Evolutionary conservation across 2,113 vertebrate genomes (phyloP), one percentile per base, ranked within the genome.

Genomic region (Galeopterus variegatus): DNA sequence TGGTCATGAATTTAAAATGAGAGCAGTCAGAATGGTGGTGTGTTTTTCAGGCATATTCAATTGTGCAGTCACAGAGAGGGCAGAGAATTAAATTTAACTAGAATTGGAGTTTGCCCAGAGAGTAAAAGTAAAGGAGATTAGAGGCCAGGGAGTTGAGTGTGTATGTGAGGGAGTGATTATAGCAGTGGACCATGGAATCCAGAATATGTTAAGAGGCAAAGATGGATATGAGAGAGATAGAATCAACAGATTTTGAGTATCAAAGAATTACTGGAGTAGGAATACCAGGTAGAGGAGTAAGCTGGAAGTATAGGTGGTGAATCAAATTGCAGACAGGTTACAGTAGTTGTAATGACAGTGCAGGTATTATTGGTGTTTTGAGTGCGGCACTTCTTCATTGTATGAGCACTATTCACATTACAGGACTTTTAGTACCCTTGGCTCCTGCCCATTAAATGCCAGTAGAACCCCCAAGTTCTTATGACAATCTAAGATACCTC

Each of bases 1-100:
- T 80, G 94, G 65, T 73, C 82, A 56, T 72, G 75, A 77, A 70
- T 28, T 82, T 82, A 48, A 81, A 54, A 75, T 45, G n/a, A 64
- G 50, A 83, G 58, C 36, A 13, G 33, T 70, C 13, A 36, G 62
- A 70, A 54, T 31, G 54, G 24, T 3, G 28, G 8, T 80, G 26
- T 62, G 21, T 45, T 58, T 80, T 90, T 13, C 28, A 33, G 36
- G 33, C 8, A 1, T n/a, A 17, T 58, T 67, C 52, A 50, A 9
- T 41, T 50, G 14, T 36, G 36, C 21, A 6, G 3, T 26, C 65
- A 48, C 23, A 64, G 54, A 58, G 65, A 56, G 60, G 31, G 12
- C 69, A 79, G 13, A 60, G 28, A 62, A 36, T 21, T 23, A 14
- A 65, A 70, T 60, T 92, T 50, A 75, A 45, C 65, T 94, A 60